Conservation (phyloP, 2,888 invertebrate genomes). For the Rapana venosa region DNA sequence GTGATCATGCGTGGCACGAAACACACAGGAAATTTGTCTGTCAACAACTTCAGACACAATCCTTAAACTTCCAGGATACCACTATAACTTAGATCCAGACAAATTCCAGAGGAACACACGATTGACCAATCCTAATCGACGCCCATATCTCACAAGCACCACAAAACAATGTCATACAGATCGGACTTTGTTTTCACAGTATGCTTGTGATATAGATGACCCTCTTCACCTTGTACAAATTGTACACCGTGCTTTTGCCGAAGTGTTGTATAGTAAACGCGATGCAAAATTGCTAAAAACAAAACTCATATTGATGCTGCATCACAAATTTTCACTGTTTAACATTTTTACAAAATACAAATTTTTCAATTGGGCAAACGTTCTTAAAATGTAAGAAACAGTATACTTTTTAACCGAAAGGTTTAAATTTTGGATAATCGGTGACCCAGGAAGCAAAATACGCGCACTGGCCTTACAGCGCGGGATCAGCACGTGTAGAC, state of each 20-base stretch:
- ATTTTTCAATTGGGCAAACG: not conserved
- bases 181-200: constrained; percentile 14
- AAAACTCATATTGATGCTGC: no score
- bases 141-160: not conserved
- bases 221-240: not conserved
- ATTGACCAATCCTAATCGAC: not conserved
- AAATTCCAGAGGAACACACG: not conserved
- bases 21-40: not conserved
- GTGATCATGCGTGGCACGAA: not conserved
- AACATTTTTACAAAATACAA: not conserved
- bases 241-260: not conserved
- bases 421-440: not conserved
- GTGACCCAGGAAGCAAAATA: constrained; percentile 35
- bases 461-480: not conserved
- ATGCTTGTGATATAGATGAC: not conserved
- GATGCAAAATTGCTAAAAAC: no score
- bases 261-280: not conserved
- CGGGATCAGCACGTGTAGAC: not conserved
- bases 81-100: not conserved
- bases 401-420: no score
- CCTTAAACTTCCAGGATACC: not conserved
- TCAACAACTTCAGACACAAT: not conserved
- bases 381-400: no score
- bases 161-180: not conserved
- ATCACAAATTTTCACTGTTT: not conserved